These are phyloP conservation scores for Cinclus mexicanus DNA, from an alignment of 2,113 vertebrate genomes.

Conservation along the genomic window DNA sequence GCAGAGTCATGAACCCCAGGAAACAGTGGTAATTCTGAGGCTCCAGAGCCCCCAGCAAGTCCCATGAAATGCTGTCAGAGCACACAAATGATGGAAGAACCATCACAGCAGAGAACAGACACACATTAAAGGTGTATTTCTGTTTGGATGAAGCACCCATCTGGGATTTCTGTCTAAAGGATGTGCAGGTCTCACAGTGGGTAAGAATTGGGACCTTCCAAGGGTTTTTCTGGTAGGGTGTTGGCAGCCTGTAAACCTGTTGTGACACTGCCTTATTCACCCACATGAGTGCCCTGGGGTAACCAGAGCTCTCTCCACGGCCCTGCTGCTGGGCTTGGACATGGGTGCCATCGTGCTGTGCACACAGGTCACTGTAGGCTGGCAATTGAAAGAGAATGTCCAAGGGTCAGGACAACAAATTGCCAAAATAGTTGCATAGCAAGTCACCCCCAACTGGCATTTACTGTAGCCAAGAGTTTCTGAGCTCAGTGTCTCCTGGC, in stretches of 20 bases:
- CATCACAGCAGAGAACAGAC: background rate
- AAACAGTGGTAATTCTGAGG: background rate
- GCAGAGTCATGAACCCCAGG: background rate
- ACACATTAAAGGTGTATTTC: background rate
- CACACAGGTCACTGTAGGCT: background rate
- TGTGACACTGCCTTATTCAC: background rate
- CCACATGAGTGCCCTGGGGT: background rate
- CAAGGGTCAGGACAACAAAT: background rate
- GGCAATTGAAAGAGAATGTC: background rate
- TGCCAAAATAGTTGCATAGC: constrained; percentile 5
- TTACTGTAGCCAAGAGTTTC: constrained; percentile 20
- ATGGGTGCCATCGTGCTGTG: background rate
- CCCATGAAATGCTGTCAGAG: background rate
- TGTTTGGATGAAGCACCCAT: background rate
- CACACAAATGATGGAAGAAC: background rate
- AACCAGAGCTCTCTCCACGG: background rate
- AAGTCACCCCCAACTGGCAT: constrained; percentile 14
- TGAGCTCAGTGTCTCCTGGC: background rate
- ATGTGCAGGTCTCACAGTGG: background rate
- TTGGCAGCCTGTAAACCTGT: background rate
- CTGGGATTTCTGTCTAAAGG: background rate
- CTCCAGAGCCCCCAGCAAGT: background rate
- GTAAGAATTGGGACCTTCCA: background rate
- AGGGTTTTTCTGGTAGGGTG: background rate
- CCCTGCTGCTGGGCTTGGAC: background rate